Conservation (phyloP, 2,888 invertebrate genomes). For the Pterobdella sp. region DNA sequence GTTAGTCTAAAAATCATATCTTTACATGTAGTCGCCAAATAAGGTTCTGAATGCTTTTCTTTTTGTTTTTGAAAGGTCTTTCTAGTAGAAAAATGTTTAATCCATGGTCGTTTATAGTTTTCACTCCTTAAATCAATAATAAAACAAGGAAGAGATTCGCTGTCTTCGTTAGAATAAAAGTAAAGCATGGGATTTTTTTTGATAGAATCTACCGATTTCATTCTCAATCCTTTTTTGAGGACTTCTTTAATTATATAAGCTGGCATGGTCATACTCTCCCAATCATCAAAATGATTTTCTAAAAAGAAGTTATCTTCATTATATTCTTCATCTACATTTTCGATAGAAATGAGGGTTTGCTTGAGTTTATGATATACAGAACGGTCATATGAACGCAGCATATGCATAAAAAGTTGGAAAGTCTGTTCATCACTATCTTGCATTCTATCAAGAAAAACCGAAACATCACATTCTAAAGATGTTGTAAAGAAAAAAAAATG, state of each 20-base stretch:
- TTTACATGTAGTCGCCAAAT: slow-evolving; percentile 33
- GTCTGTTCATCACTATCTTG: slow-evolving; percentile 34
- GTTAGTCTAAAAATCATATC: slow-evolving; percentile 35
- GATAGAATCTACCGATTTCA: background rate
- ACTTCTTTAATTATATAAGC: slow-evolving; percentile 35
- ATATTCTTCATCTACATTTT: slow-evolving; percentile 30
- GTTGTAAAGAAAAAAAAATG: slow-evolving; percentile 7
- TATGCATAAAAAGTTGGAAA: slow-evolving; percentile 37
- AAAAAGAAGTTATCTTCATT: slow-evolving; percentile 32
- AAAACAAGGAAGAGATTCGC: slow-evolving; percentile 36
- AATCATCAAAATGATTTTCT: background rate
- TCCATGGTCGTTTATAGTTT: slow-evolving; percentile 34
- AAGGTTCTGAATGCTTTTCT: background rate
- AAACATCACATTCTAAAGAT: slow-evolving; percentile 32
- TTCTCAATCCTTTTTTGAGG: slow-evolving; percentile 13
- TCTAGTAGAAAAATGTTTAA: slow-evolving; percentile 32
- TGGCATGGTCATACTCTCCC: slow-evolving; percentile 31
- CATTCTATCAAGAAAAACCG: slow-evolving; percentile 35
- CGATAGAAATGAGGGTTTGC: slow-evolving; percentile 33
- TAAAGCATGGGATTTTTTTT: slow-evolving; percentile 31
- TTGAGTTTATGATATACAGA: slow-evolving; percentile 35
- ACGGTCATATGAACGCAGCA: slow-evolving; percentile 35
- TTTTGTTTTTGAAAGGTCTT: slow-evolving; percentile 5
- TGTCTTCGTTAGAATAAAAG: slow-evolving; percentile 28
- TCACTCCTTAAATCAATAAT: slow-evolving; percentile 35